A percentile compares a stretch with the other conserved stretches of the same genome.
phyloP scores from a whole-genome alignment of 1,140 invertebrate genomes.

The Cardiocondyla obscurior region DNA sequence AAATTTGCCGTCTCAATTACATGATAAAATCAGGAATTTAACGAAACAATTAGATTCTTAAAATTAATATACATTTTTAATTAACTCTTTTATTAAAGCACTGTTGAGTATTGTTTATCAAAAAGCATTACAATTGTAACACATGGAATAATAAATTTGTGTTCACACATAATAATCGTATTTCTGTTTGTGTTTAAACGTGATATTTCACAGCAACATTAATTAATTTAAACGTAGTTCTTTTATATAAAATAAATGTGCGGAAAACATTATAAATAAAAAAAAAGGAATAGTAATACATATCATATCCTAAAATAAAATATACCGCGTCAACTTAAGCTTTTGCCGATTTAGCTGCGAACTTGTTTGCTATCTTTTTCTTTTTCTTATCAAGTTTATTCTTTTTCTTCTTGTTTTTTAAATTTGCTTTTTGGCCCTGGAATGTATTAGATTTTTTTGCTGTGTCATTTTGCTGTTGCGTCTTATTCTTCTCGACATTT shows the following conservation, averaged over 20 bases:
- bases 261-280: background rate
- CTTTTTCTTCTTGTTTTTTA: constrained; percentile 75
- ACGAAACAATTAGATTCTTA: constrained; percentile 38
- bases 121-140: background rate
- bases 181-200: background rate
- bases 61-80: constrained; percentile 22
- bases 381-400: constrained; percentile 76
- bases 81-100: too few relatives aligned
- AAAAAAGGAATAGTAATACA: constrained; percentile 2
- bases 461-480: constrained; percentile 47
- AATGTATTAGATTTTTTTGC: constrained; percentile 70
- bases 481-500: constrained; percentile 59
- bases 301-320: background rate
- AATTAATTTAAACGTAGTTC: background rate
- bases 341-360: constrained; percentile 70
- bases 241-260: background rate
- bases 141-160: background rate
- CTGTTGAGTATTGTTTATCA: constrained; percentile 19
- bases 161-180: background rate
- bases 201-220: background rate
- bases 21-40: constrained; percentile 77
- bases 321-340: background rate
- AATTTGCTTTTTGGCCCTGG: constrained; percentile 76
- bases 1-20: constrained; percentile 87
- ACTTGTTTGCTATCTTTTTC: constrained; percentile 76